A percentile compares a stretch with the other conserved stretches of the same genome.
These are phyloP conservation scores for Mormyrus proboscirostris DNA, from an alignment of 2,797 vertebrate species.

Conservation along the genomic window DNA sequence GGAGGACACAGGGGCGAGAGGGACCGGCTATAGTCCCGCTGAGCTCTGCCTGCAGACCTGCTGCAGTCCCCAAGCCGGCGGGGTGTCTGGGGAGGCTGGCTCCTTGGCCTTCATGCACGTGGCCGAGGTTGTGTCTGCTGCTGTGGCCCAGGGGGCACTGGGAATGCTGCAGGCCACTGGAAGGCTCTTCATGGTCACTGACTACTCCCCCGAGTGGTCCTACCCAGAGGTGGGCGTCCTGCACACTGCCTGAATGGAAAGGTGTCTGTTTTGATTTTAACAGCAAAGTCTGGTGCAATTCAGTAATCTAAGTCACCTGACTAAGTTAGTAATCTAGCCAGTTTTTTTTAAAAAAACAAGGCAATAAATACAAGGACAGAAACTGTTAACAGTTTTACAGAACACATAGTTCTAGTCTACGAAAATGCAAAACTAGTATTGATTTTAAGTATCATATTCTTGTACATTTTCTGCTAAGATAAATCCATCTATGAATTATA, in stretches of 20 bases:
- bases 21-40: constrained; percentile 74
- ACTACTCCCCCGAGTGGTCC: constrained; percentile 99
- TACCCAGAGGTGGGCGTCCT: constrained; percentile 86
- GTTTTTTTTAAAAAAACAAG: not conserved
- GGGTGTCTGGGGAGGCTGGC: constrained; percentile 69
- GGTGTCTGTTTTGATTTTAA: not conserved
- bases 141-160: constrained; percentile 82
- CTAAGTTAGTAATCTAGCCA: not conserved
- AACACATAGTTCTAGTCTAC: not conserved
- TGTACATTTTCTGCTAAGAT: not conserved
- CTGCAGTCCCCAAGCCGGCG: constrained; percentile 87
- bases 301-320: not conserved
- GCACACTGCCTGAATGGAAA: not conserved
- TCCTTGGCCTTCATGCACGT: constrained; percentile 96
- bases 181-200: constrained; percentile 95
- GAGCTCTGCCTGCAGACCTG: constrained; percentile 93
- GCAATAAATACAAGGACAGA: not conserved
- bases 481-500: not conserved
- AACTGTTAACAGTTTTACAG: not conserved
- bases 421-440: not conserved
- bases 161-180: constrained; percentile 93
- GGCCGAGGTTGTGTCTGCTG: constrained; percentile 89
- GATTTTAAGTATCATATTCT: not conserved
- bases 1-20: constrained; percentile 75
- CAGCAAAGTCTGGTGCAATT: not conserved